These are phyloP conservation scores for Xanthia icteritia DNA, from an alignment of 2,888 invertebrate species.

Conservation along the genomic window DNA sequence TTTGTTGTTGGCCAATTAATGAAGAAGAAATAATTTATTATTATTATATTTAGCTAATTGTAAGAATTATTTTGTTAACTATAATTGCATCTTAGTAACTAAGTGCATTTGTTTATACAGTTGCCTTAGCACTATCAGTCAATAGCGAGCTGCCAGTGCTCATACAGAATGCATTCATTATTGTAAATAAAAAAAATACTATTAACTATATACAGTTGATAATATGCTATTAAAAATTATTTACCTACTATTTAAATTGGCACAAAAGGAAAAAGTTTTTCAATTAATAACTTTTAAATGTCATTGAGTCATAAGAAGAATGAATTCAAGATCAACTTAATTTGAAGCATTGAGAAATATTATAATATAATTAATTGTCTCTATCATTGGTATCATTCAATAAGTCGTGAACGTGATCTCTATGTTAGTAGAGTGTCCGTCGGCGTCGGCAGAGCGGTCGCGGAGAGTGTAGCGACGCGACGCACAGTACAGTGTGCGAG, in stretches of 20 bases:
- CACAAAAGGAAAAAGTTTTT: not conserved
- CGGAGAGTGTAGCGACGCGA: slow-evolving; percentile 64
- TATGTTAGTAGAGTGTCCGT: slow-evolving; percentile 44
- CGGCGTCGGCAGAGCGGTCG: slow-evolving; percentile 56
- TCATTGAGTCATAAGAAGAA: not conserved
- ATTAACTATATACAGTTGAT: not conserved
- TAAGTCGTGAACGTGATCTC: slow-evolving; percentile 33
- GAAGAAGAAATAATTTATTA: slow-evolving; percentile 3
- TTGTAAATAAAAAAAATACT: not conserved
- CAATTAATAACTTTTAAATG: not conserved
- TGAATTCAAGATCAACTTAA: not conserved
- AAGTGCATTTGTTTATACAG: not conserved
- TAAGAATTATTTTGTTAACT: not conserved
- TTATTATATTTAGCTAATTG: not conserved
- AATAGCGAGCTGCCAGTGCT: not conserved
- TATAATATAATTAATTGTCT: not conserved
- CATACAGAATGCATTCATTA: not conserved
- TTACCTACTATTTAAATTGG: not conserved
- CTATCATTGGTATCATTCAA: slow-evolving; percentile 14
- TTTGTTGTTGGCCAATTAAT: not conserved
- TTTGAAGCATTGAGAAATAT: not conserved
- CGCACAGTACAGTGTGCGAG: slow-evolving; percentile 50
- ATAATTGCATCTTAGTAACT: not conserved
- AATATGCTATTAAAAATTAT: not conserved
- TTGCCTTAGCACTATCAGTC: not conserved